A percentile compares a stretch with the other conserved stretches of the same genome.
These are phyloP conservation scores for Bombylius discolor DNA, from an alignment of 2,888 invertebrate species.

Conservation along the genomic window DNA sequence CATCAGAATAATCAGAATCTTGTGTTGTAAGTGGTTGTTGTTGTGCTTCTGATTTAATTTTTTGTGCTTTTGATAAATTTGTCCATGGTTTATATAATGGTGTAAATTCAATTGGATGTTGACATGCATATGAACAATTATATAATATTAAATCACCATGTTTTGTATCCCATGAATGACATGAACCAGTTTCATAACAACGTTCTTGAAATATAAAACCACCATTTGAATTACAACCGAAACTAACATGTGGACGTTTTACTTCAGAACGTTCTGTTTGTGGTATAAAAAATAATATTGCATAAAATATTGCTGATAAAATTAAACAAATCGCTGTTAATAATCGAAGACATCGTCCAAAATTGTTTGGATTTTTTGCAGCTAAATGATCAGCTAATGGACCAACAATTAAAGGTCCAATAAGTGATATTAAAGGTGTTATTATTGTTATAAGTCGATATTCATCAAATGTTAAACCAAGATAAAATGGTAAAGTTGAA, in stretches of 20 bases:
- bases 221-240: slow-evolving; percentile 56
- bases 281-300: slow-evolving; percentile 53
- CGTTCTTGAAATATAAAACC: slow-evolving; percentile 61
- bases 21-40: no score
- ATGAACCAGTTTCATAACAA: slow-evolving; percentile 51
- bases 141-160: slow-evolving; percentile 52
- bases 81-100: slow-evolving; percentile 32
- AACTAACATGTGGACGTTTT: slow-evolving; percentile 46
- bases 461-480: slow-evolving; percentile 60
- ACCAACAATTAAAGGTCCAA: slow-evolving; percentile 66
- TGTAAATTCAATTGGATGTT: slow-evolving; percentile 35
- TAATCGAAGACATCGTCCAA: slow-evolving; percentile 52
- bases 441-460: slow-evolving; percentile 64
- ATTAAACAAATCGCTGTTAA: slow-evolving; percentile 55
- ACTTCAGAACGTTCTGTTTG: slow-evolving; percentile 47
- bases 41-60: slow-evolving; percentile 29
- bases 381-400: slow-evolving; percentile 55
- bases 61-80: slow-evolving; percentile 24
- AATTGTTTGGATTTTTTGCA: slow-evolving; percentile 29
- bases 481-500: slow-evolving; percentile 42
- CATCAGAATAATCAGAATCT: slow-evolving; percentile 23
- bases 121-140: slow-evolving; percentile 59
- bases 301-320: slow-evolving; percentile 55
- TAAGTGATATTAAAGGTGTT: slow-evolving; percentile 62
- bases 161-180: slow-evolving; percentile 53